These are phyloP conservation scores for Dermolepida albohirtum DNA, from an alignment of 2,888 invertebrate species.

Conservation along the genomic window DNA sequence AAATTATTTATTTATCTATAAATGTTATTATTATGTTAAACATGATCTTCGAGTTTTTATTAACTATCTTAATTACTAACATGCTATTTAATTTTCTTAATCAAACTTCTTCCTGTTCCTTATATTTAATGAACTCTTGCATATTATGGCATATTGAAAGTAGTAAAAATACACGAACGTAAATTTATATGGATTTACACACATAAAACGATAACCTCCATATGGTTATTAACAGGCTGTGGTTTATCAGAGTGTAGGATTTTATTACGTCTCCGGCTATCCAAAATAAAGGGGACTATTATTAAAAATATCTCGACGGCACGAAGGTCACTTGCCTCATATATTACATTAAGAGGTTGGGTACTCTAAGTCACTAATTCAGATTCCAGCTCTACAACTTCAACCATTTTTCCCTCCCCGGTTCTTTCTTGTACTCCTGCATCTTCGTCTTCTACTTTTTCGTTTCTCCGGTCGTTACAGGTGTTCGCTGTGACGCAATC, in stretches of 20 bases:
- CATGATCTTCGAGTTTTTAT: too few species aligned
- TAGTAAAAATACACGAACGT: constrained; percentile 28
- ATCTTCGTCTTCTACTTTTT: constrained; percentile 6
- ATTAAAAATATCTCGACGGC: constrained; percentile 46
- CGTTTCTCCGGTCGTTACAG: constrained; percentile 23
- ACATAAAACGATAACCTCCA: constrained; percentile 48
- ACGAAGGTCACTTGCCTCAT: constrained; percentile 47
- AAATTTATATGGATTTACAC: constrained; percentile 19
- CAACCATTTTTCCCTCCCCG: constrained; percentile 34
- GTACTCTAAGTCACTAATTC: constrained; percentile 36
- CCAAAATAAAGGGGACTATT: constrained; percentile 47
- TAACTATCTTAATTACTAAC: too few species aligned
- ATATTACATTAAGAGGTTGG: constrained; percentile 43
- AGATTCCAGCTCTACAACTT: constrained; percentile 36
- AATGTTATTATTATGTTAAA: too few species aligned
- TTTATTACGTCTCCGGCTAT: constrained; percentile 48
- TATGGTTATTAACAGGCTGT: constrained; percentile 47
- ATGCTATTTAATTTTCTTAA: background rate
- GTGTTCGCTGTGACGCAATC: constrained; percentile 36
- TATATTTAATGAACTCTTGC: background rate
- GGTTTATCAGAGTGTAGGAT: constrained; percentile 48
- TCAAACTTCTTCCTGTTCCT: background rate
- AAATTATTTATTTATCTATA: too few species aligned
- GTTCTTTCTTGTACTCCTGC: constrained; percentile 17
- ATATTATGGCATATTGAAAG: constrained; percentile 13